Evolutionary conservation across 2,797 vertebrate genomes (phyloP).

Genomic region (Coilia nasus): DNA sequence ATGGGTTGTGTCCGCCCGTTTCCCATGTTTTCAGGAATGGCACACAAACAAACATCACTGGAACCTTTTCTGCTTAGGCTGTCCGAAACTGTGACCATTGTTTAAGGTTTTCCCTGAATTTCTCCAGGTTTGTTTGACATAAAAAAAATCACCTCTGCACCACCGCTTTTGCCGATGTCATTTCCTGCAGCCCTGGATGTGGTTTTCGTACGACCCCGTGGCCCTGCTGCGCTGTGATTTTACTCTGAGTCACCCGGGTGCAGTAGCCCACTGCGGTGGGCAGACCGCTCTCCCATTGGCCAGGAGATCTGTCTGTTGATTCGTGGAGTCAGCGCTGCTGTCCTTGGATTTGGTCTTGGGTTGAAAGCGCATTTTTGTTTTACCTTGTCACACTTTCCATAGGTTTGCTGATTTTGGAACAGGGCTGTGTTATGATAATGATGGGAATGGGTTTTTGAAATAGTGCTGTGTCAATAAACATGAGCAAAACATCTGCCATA

Average conservation of each 20-base stretch:
- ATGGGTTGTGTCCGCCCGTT: neutral
- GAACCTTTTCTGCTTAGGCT: neutral
- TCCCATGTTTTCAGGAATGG: neutral
- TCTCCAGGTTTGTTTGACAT: neutral
- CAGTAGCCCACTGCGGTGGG: neutral
- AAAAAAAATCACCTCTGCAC: neutral
- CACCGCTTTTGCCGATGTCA: constrained; percentile 34
- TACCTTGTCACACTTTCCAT: constrained; percentile 11
- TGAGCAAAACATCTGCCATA: neutral
- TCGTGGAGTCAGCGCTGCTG: constrained; percentile 6
- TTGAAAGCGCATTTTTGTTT: neutral
- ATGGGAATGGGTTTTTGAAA: neutral
- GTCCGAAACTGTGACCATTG: constrained; percentile 8
- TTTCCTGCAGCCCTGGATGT: constrained; percentile 42
- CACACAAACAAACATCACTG: constrained; percentile 25
- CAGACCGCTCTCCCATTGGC: neutral
- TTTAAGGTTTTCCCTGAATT: neutral
- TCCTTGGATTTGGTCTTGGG: constrained; percentile 1
- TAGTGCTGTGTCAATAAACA: constrained; percentile 1
- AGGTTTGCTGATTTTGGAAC: constrained; percentile 16
- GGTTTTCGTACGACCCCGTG: constrained; percentile 30
- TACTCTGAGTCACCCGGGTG: constrained; percentile 17
- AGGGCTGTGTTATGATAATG: constrained; percentile 4
- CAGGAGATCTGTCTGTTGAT: constrained; percentile 14
- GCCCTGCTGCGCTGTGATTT: constrained; percentile 38